phyloP scores from a whole-genome alignment of 2,113 vertebrate genomes.

The Suncus etruscus region DNA sequence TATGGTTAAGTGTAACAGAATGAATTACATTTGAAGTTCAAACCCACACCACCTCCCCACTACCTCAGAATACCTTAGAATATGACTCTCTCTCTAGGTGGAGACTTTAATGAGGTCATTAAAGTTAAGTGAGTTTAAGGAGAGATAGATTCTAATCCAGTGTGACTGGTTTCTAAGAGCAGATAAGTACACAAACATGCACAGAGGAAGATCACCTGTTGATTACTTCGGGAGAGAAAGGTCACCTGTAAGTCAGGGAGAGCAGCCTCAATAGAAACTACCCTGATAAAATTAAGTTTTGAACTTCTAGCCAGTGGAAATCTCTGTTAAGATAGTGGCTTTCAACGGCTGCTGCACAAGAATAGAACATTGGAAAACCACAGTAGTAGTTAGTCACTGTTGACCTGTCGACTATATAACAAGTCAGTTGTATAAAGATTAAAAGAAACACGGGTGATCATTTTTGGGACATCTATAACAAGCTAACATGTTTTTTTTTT shows the following conservation, averaged over 20 bases:
- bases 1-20: background rate
- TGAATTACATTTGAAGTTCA: background rate
- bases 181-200: background rate
- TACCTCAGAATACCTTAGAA: background rate
- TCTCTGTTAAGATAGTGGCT: background rate
- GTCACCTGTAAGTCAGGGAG: too few species aligned
- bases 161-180: background rate
- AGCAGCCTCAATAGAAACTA: background rate
- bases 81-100: background rate
- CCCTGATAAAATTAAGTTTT: background rate
- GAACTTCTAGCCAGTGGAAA: background rate
- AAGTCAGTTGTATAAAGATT: too few species aligned
- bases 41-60: background rate
- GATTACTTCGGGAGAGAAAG: background rate
- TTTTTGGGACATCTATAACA: background rate
- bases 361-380: too few species aligned
- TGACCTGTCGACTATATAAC: too few species aligned
- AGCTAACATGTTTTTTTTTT: too few species aligned
- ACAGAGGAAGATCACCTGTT: background rate
- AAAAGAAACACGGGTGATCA: background rate
- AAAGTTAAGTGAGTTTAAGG: background rate
- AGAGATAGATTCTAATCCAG: background rate
- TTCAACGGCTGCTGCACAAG: too few species aligned
- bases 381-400: too few species aligned
- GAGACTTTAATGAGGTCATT: constrained; percentile 14